phyloP scores from a whole-genome alignment of 2,113 vertebrate genomes.

The Prionailurus viverrinus region DNA sequence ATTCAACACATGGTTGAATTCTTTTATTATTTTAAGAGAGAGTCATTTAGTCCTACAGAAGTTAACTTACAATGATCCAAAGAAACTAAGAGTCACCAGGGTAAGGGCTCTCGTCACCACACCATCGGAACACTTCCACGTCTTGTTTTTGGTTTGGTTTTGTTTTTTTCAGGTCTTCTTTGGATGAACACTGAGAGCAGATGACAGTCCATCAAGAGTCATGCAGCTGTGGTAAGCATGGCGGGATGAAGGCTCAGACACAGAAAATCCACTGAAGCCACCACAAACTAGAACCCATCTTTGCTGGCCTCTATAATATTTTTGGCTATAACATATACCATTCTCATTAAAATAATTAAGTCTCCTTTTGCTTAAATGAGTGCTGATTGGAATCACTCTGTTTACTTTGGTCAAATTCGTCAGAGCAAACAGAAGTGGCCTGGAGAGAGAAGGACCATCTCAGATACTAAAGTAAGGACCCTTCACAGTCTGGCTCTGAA shows the following conservation, averaged over 20 bases:
- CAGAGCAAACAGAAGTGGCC: not conserved
- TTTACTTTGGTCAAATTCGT: not conserved
- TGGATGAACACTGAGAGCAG: not conserved
- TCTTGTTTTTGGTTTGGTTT: too few relatives aligned
- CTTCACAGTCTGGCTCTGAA: not conserved
- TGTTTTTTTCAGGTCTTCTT: not conserved
- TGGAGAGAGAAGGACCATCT: not conserved
- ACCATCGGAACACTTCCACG: not conserved
- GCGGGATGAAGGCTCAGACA: not conserved
- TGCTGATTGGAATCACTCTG: not conserved
- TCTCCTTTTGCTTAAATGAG: slow-evolving; percentile 19
- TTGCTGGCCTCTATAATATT: not conserved
- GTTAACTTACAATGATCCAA: not conserved
- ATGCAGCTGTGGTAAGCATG: not conserved
- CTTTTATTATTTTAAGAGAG: slow-evolving; percentile 24
- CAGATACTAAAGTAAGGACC: not conserved
- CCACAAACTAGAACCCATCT: not conserved
- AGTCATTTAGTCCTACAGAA: not conserved
- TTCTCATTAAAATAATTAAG: not conserved
- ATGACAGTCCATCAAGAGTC: not conserved
- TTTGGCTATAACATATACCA: not conserved
- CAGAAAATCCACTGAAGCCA: not conserved
- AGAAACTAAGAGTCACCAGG: not conserved
- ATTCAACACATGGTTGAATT: not conserved
- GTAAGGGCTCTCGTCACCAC: not conserved